Conservation (phyloP, 2,113 vertebrate genomes). For the Chamaetylas fuelleborni region DNA sequence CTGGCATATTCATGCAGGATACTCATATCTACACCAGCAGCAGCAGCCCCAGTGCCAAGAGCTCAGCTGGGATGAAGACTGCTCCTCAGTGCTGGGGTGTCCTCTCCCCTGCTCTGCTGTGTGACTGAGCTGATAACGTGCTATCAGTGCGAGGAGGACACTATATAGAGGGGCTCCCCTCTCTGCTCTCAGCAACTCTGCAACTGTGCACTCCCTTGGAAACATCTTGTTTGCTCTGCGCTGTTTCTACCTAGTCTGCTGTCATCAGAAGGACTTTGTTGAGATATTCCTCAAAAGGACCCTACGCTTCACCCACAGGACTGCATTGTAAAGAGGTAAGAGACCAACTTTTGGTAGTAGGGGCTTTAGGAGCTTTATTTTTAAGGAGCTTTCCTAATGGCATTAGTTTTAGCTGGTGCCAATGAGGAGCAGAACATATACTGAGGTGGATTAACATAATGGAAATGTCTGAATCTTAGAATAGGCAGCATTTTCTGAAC, state of each 20-base stretch:
- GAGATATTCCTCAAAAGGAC: not conserved
- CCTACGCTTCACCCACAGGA: not conserved
- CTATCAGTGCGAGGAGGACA: slow-evolving; percentile 27
- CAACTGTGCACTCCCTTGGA: not conserved
- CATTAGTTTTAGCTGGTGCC: not conserved
- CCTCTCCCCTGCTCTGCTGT: slow-evolving; percentile 23
- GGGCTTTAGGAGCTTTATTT: not conserved
- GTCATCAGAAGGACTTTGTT: not conserved
- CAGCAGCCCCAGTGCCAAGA: slow-evolving; percentile 28
- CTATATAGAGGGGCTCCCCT: slow-evolving; percentile 50
- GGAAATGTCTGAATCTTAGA: not conserved
- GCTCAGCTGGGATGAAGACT: slow-evolving; percentile 58
- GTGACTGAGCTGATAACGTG: slow-evolving; percentile 60
- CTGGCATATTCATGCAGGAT: slow-evolving; percentile 68
- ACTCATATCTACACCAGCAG: not conserved
- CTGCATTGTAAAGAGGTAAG: slow-evolving; percentile 63
- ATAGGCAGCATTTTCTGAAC: not conserved
- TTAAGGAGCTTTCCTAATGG: not conserved
- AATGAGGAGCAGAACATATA: not conserved
- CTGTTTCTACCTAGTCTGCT: not conserved
- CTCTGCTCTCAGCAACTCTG: not conserved
- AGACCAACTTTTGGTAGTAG: not conserved
- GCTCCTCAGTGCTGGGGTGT: slow-evolving; percentile 47
- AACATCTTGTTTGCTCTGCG: not conserved
- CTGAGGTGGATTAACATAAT: not conserved